These are phyloP conservation scores for Papilio dardanus DNA, from an alignment of 1,140 invertebrate species.

Conservation along the genomic window DNA sequence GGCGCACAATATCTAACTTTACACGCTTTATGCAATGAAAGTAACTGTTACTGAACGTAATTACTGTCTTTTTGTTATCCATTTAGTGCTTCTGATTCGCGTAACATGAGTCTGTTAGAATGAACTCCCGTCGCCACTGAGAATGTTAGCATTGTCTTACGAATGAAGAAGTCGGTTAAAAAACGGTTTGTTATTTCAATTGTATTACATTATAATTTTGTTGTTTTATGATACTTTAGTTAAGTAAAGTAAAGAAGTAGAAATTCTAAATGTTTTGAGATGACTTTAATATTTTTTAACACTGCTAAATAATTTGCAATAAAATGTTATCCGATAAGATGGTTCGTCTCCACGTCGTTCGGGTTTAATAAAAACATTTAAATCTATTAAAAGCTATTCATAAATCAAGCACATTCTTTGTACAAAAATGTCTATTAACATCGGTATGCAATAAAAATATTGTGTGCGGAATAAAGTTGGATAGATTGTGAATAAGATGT, in stretches of 20 bases:
- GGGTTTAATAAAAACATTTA: background rate
- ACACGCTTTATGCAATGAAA: conserved; percentile 24
- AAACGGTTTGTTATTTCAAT: background rate
- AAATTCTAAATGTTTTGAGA: background rate
- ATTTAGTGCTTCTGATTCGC: conserved; percentile 1
- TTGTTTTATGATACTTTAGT: background rate
- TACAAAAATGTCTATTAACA: conserved; percentile 12
- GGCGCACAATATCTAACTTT: background rate
- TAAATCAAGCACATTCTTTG: background rate
- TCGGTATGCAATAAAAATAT: conserved; percentile 8
- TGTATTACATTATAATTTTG: background rate
- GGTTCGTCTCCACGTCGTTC: background rate
- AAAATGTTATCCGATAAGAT: background rate
- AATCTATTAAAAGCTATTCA: conserved; percentile 7
- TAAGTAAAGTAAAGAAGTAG: no score
- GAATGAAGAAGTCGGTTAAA: no score
- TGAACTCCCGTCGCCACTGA: background rate
- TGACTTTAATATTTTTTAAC: background rate
- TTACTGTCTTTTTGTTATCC: conserved; percentile 17
- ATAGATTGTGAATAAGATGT: conserved; percentile 14
- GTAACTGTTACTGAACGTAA: conserved; percentile 26
- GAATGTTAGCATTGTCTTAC: background rate
- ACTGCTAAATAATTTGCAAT: background rate
- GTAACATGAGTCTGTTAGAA: background rate
- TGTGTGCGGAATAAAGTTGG: background rate